Evolutionary conservation across 2,113 vertebrate genomes (phyloP).

Genomic region (Gnathonemus echidnorhynchus): DNA sequence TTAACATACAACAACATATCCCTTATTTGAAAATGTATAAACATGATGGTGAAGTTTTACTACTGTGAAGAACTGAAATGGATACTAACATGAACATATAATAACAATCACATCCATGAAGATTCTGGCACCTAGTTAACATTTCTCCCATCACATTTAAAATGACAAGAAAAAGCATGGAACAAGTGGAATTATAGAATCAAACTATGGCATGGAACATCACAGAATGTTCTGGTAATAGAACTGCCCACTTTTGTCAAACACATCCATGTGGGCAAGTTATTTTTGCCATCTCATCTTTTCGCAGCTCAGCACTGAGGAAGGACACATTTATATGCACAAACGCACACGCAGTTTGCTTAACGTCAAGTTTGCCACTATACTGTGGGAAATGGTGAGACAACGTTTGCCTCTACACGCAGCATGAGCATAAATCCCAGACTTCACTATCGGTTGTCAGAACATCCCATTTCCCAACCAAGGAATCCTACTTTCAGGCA

Average conservation of each 20-base stretch:
- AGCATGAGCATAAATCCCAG: slow-evolving; percentile 16
- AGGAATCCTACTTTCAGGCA: slow-evolving; percentile 11
- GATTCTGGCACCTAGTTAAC: slow-evolving; percentile 51
- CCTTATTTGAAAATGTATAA: background rate
- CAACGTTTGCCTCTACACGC: slow-evolving; percentile 14
- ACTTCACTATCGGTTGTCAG: background rate
- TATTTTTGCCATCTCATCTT: background rate
- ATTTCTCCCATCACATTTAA: slow-evolving; percentile 47
- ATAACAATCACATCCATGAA: slow-evolving; percentile 37
- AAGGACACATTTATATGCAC: background rate
- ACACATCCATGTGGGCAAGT: background rate
- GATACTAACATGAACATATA: slow-evolving; percentile 32
- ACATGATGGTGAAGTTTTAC: background rate
- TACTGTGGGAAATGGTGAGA: slow-evolving; percentile 26
- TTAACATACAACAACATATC: background rate
- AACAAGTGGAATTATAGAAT: background rate
- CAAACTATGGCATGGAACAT: background rate
- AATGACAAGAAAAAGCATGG: slow-evolving; percentile 27
- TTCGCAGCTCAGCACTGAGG: background rate
- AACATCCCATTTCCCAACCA: slow-evolving; percentile 30
- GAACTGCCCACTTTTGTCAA: background rate
- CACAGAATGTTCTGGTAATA: background rate
- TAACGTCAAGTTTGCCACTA: slow-evolving; percentile 6
- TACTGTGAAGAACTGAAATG: background rate
- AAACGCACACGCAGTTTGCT: background rate